Evolutionary conservation across 2,797 vertebrate species (phyloP), one percentile per base, ranked within the genome.

Genomic region (Sebastes matsubarae): DNA sequence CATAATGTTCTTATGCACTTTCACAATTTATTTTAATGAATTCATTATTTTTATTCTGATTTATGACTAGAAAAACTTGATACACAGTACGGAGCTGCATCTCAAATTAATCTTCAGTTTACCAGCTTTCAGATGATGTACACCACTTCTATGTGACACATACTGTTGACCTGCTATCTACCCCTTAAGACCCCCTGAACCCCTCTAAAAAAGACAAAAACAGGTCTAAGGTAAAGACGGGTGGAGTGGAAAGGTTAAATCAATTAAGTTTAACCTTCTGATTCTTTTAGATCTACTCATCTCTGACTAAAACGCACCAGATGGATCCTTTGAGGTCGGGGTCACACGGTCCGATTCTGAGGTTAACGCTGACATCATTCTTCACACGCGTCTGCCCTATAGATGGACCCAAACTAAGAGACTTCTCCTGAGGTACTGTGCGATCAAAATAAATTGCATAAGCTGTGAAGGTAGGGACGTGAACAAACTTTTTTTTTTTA

Each of bases 361-460:
- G 75, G 75, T 73, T 42, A 84, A 72, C 25, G 13, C 61, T 74
- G 72, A 79, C 57, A 68, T 87, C 58, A 68, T 80, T 72, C 61
- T 68, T 80, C 30, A 73, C 60, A 69, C 57, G 29, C 1, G 60
- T 82, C 82, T 87, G 83, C 60, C 50, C 18, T 64, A 52, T 75
- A 77, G 71, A 84, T 84, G 81, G 77, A 85, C 22, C 34, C 60
- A 58, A 74, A 81, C 55, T 50, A 27, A 65, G 63, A 72, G 29
- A 59, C 34, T 64, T 81, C 20, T 71, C 5, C 54, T 66, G 61
- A 86, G 73, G 54, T 46, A 65, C 38, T 60, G 50, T 32, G 57
- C 12, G 8, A 68, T 71, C 36, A 67, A 69, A 88, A 72, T n/a
- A 66, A 80, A 84, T n/a, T 57, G 36, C 54, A 75, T 60, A 55